Conservation (phyloP, 2,888 invertebrate species). For the Pyralis farinalis region DNA sequence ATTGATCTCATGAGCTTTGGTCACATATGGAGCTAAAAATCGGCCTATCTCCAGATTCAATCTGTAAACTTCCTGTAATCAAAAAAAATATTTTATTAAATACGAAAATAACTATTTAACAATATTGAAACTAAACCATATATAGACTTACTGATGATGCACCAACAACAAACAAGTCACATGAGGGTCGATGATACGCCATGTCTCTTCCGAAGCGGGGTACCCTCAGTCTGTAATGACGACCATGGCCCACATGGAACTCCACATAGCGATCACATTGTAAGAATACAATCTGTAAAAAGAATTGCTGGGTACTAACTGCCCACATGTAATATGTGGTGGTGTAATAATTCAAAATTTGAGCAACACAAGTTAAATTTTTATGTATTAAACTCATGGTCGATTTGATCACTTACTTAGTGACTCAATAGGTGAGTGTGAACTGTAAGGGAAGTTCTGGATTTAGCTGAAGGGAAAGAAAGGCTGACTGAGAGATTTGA, state of each 20-base stretch:
- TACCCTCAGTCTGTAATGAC: slow-evolving; percentile 94
- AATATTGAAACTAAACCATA: slow-evolving; percentile 15
- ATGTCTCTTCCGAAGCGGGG: slow-evolving; percentile 98
- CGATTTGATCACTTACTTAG: too few relatives aligned
- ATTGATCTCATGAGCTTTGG: slow-evolving; percentile 88
- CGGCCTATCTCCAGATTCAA: slow-evolving; percentile 97
- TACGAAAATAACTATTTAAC: background rate
- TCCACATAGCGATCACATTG: slow-evolving; percentile 94
- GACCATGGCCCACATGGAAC: slow-evolving; percentile 96
- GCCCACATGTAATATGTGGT: too few relatives aligned
- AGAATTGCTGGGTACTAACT: too few relatives aligned
- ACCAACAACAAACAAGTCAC: slow-evolving; percentile 96
- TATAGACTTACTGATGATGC: slow-evolving; percentile 84
- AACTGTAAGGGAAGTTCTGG: too few relatives aligned
- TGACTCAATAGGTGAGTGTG: too few relatives aligned
- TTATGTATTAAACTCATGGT: too few relatives aligned
- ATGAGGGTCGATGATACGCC: slow-evolving; percentile 92
- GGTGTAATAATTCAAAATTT: too few relatives aligned
- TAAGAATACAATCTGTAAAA: slow-evolving; percentile 91
- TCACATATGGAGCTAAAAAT: slow-evolving; percentile 92
- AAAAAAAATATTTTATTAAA: background rate
- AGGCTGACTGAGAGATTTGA: too few relatives aligned
- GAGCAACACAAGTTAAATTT: too few relatives aligned
- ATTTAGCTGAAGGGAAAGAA: too few relatives aligned
- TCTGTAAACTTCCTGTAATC: slow-evolving; percentile 92